Conservation (phyloP, 2,113 vertebrate genomes). For the Hydropotes inermis region DNA sequence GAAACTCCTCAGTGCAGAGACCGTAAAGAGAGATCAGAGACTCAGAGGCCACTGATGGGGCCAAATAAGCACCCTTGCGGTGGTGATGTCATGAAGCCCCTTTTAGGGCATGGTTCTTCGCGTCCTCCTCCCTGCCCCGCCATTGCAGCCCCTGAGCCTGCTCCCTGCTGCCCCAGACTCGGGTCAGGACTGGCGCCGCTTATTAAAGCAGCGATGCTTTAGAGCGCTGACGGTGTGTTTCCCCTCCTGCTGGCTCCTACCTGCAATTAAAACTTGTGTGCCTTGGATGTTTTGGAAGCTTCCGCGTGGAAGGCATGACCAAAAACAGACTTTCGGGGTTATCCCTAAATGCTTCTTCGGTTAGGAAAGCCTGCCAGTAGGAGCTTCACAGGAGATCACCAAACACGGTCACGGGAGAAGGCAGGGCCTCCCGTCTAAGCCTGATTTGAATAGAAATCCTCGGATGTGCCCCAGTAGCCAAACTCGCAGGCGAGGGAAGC, state of each 20-base stretch:
- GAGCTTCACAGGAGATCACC: slow-evolving; percentile 16
- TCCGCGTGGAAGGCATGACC: not conserved
- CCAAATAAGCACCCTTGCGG: not conserved
- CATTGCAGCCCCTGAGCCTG: not conserved
- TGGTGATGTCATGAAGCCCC: not conserved
- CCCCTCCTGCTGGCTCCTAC: not conserved
- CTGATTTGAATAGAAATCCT: not conserved
- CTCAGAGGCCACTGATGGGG: not conserved
- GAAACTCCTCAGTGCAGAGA: slow-evolving; percentile 33
- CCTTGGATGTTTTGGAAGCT: not conserved
- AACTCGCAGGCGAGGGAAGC: not conserved
- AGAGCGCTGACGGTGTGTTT: rapidly evolving
- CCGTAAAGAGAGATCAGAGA: no score
- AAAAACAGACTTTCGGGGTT: not conserved
- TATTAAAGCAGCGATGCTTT: not conserved
- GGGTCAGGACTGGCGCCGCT: not conserved
- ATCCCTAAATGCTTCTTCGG: not conserved
- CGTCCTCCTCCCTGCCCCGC: not conserved
- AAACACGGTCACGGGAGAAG: slow-evolving; percentile 16
- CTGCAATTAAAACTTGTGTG: not conserved
- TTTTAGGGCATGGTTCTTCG: not conserved
- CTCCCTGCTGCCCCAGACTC: no score
- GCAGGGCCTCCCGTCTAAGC: not conserved
- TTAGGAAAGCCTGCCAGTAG: slow-evolving; percentile 3
- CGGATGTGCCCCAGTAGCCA: not conserved